Evolutionary conservation across 2,797 vertebrate species (phyloP).

Genomic region (Lerista edwardsae): DNA sequence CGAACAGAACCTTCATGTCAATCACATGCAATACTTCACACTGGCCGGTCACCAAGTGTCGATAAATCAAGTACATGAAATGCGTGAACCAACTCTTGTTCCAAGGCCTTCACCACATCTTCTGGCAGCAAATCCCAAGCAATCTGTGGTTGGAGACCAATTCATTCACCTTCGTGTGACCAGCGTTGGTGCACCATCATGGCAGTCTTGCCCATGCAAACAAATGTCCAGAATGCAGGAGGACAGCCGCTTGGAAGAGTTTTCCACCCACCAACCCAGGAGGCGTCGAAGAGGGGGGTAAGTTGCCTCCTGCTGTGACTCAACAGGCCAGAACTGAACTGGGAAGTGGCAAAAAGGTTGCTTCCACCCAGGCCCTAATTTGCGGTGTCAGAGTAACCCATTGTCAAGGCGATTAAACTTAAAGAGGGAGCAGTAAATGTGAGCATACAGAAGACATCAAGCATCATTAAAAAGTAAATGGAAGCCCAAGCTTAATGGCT

Average conservation of each 20-base stretch:
- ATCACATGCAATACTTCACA: too few relatives aligned
- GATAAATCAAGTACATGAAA: too few relatives aligned
- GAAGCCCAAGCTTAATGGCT: slow-evolving; percentile 78
- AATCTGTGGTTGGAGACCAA: not conserved
- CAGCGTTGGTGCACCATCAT: not conserved
- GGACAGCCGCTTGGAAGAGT: not conserved
- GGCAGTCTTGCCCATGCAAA: not conserved
- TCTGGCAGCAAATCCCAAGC: not conserved
- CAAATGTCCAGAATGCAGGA: not conserved
- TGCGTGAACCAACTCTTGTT: too few relatives aligned
- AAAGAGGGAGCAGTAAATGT: slow-evolving; percentile 80
- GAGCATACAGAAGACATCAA: slow-evolving; percentile 76
- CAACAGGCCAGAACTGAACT: slow-evolving; percentile 49
- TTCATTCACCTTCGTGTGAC: not conserved
- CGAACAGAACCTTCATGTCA: too few relatives aligned
- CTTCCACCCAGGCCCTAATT: slow-evolving; percentile 72
- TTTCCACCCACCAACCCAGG: slow-evolving; percentile 5
- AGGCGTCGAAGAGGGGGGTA: slow-evolving; percentile 18
- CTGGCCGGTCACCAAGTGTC: too few relatives aligned
- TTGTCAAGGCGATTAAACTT: slow-evolving; percentile 82
- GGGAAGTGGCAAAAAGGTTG: slow-evolving; percentile 65
- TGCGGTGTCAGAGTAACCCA: slow-evolving; percentile 76
- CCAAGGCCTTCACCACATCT: not conserved
- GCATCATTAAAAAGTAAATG: slow-evolving; percentile 81
- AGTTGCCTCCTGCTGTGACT: slow-evolving; percentile 38